Base-by-base conservation (phyloP, 2,888 invertebrate species). In the Chalcosyrphus nemorum region DNA sequence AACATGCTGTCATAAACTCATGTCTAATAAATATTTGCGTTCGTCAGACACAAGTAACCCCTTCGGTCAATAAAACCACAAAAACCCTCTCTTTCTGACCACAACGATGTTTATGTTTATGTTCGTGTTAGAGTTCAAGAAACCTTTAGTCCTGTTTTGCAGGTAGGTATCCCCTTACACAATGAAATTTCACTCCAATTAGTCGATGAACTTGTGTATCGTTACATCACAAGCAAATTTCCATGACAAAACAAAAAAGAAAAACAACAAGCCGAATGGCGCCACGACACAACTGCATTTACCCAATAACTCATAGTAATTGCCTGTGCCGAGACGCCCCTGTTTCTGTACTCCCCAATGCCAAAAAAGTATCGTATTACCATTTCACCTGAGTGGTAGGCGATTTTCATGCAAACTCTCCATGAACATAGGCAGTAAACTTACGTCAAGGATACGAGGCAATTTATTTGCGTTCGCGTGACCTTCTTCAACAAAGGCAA, bases 381-480 rank as follows among this genome's bases (percentile, higher is more conserved):
- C 45, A 17, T 66, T 71, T n/a, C n/a, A 74, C 68, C 54, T 66
- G 24, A 61, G 66, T 66, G 32, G 71, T 70, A 57, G 84, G 70
- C 61, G 45, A 74, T 63, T 68, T 24, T 78, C 74, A 74, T 80
- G 74, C 65, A 82, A 82, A 72, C 59, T 65, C 38, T 19, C 24
- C 24, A 24, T 27, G 45, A 61, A 63, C n/a, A 41, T 65, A 32
- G 17, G 24, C 4, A 24, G 47, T 43, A 54, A 38, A 38, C 9
- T 11, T 38, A n/a, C 35, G 27, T 54, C 78, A 74, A 78, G 82
- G 77, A 74, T 78, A 68, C 56, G 2, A 56, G 19, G 45, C 45
- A 80, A 84, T 80, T 84, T 70, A 75, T 75, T 70, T n/a, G n/a
- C 65, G 68, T 38, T 65, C 17, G 70, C 65, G 74, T 65, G 84